Base-by-base conservation (phyloP, 2,888 invertebrate species). In the Drosophila tripunctata region DNA sequence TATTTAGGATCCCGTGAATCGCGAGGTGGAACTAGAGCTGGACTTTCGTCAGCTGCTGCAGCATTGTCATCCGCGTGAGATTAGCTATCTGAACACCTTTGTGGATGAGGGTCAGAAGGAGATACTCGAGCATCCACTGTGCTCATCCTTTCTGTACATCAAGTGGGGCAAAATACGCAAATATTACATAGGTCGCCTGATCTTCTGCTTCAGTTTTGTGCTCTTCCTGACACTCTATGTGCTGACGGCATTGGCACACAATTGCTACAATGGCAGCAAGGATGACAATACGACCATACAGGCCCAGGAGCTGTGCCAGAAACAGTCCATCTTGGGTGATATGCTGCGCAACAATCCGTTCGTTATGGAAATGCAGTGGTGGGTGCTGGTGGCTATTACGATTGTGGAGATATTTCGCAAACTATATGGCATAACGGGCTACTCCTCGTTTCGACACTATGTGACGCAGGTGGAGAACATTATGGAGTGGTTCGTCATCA, bases 111-210 rank as follows among this genome's bases (percentile, higher is more conserved):
- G 97, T 0, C 97, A 97, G 88, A 97, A 97, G 87, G 96, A 96
- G 89, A 95, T 97, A 33, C 91, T 97, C 2, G 93, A 96, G 51
- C 97, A 97, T 92, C 97, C 97, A 0, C 91, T 97, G 3, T 97
- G 97, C 89, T 96, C 97, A 6, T 96, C 97, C 0, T 97, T 97
- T 88, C 92, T 97, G 0, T 95, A 96, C 88, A 94, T 97, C 50
- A 97, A 97, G 89, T 97, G 97, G 97, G 96, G 96, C 83, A 96
- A 97, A 90, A 96, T 97, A 73, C 93, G 96, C 22, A 96, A 96
- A 91, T 97, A 96, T 88, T 97, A 97, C 87, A 94, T 96, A 10
- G 96, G 95, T 0, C 92, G 96, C 52, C 92, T 96, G 76, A 93
- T 96, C 68, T 93, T 96, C 79, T 96, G 96, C 90, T 94, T 96